Conservation (phyloP, 2,888 invertebrate species). For the Drosophila mimica region DNA sequence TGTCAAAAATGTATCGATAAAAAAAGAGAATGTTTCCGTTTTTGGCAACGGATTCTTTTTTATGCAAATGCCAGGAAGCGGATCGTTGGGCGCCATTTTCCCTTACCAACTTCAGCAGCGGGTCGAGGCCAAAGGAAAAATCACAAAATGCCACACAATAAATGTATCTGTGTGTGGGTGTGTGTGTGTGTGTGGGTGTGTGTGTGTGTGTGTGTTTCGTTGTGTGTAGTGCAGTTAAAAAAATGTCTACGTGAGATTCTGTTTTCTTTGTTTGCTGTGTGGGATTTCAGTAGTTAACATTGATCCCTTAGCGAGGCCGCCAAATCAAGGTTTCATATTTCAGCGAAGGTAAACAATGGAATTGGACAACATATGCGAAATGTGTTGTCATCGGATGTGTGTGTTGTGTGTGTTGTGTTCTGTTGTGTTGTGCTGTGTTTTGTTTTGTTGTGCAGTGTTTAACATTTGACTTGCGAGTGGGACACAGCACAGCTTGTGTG, state of each 20-base stretch:
- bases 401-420: constrained; percentile 4
- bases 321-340: constrained; percentile 47
- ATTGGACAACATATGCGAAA: constrained; percentile 25
- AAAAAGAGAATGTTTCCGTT: constrained; percentile 65
- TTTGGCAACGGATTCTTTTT: constrained; percentile 48
- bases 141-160: constrained; percentile 13
- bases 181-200: constrained; percentile 1
- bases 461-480: constrained; percentile 45
- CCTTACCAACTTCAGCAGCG: constrained; percentile 42
- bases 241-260: constrained; percentile 48
- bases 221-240: constrained; percentile 34
- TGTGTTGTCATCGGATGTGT: not conserved
- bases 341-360: constrained; percentile 58
- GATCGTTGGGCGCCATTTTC: constrained; percentile 68
- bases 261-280: constrained; percentile 3
- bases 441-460: constrained; percentile 17
- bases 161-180: not conserved
- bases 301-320: constrained; percentile 29
- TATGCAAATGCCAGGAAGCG: constrained; percentile 68
- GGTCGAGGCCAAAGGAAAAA: constrained; percentile 32
- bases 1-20: constrained; percentile 19
- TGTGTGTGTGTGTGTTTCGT: constrained; percentile 3
- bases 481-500: constrained; percentile 38
- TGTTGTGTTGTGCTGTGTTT: constrained; percentile 6
- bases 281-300: constrained; percentile 18